phyloP scores from a whole-genome alignment of 2,797 vertebrate species.

The Bradypodion pumilum region DNA sequence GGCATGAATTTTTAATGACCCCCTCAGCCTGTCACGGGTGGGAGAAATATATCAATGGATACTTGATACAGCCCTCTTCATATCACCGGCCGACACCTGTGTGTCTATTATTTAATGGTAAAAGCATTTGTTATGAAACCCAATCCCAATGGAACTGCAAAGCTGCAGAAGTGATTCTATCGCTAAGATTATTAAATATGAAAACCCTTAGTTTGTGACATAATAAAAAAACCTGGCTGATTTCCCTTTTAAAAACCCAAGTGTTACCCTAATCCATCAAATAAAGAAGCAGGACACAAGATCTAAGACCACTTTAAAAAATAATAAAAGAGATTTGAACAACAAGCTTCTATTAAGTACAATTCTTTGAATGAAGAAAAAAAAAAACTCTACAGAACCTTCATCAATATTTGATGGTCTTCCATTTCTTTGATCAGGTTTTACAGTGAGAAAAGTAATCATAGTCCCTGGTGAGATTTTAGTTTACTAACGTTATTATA shows the following conservation, averaged over 20 bases:
- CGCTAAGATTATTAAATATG: not conserved
- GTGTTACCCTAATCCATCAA: too few relatives aligned
- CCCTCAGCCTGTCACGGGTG: slow-evolving; percentile 1
- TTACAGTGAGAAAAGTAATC: not conserved
- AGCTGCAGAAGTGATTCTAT: not conserved
- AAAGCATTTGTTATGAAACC: not conserved
- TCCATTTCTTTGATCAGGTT: not conserved
- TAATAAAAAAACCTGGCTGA: not conserved
- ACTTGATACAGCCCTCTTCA: not conserved
- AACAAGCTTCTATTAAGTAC: not conserved
- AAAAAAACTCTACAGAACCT: not conserved
- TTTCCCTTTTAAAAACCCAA: not conserved
- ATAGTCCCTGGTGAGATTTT: not conserved
- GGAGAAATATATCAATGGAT: slow-evolving; percentile 28
- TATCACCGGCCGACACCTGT: not conserved
- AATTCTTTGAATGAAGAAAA: not conserved
- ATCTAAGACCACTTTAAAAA: not conserved
- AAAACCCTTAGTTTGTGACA: not conserved
- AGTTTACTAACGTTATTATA: too few relatives aligned
- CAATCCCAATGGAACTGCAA: not conserved
- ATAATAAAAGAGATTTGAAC: not conserved
- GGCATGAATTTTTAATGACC: slow-evolving; percentile 49
- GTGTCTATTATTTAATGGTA: not conserved
- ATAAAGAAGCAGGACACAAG: too few relatives aligned
- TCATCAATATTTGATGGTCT: not conserved